Base-by-base conservation (phyloP, 2,113 vertebrate species). In the Lophochroa leadbeateri region DNA sequence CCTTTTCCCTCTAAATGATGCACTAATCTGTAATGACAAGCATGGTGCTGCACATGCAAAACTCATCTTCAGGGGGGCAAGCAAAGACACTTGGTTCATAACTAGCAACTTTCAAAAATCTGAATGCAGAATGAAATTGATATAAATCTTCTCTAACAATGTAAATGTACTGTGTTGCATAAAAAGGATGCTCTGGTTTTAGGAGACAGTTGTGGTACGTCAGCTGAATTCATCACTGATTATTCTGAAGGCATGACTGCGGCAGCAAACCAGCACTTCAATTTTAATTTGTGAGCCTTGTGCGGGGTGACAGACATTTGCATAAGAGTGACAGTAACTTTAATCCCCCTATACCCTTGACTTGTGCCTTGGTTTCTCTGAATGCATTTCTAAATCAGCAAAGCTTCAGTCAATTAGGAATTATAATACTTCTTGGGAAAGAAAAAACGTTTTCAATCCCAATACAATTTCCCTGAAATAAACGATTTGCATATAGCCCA, bases 241-340 rank as follows among this genome's bases (percentile, higher is more conserved):
- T 96, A 94, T 96, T 94, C 58, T 41, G 85, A 95, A 97, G 95
- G 79, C 90, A 82, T 49, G 82, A 88, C 95, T 93, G 93, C 8
- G 6, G 78, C 91, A 75, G 82, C 94, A 86, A 88, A 94, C 69
- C 19, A 9, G 87, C 84, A 87, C 86, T 97, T 96, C 94, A 96
- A 37, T 97, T 95, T 95, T 96, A 96, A 97, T 97, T 91, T 95
- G 79, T 74, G 83, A 96, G 92, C 70, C 92, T 91, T 95, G 82
- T 94, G 72, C 33, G 1, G 79, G 61, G 82, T 81, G 94, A 95
- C 92, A 96, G 95, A 69, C 37, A 96, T 88, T 97, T 94, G 94
- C 92, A 96, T 83, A 95, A 95, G 90, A 94, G 90, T 95, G 96
- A 94, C 97, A 96, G 65, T 74, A 90, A 95, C 80, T 72, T 86